Evolutionary conservation across 2,888 invertebrate genomes (phyloP).

Genomic region (Drosophila lacicola): DNA sequence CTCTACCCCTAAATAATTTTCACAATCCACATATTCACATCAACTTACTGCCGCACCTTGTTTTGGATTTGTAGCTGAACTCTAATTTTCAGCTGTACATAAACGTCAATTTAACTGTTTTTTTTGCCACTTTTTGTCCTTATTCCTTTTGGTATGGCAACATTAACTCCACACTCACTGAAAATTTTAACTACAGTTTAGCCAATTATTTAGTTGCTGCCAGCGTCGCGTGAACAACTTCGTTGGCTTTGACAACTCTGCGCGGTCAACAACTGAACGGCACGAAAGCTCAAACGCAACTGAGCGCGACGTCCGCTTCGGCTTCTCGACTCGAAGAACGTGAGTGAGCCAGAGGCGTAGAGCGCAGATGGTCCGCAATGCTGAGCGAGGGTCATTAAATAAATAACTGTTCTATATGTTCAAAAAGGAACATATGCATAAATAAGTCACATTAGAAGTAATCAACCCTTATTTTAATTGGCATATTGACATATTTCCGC

Average conservation of each 20-base stretch:
- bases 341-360: constrained; percentile 35
- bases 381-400: constrained; percentile 8
- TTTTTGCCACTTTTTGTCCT: background rate
- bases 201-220: constrained; percentile 68
- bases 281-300: constrained; percentile 70
- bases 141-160: constrained; percentile 11
- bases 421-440: background rate
- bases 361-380: background rate
- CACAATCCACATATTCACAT: constrained; percentile 14
- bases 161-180: constrained; percentile 14
- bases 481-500: background rate
- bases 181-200: constrained; percentile 54
- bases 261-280: constrained; percentile 60
- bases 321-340: constrained; percentile 9
- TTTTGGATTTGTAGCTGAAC: constrained; percentile 28
- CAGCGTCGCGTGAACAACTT: constrained; percentile 42
- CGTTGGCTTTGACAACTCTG: constrained; percentile 17
- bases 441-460: background rate
- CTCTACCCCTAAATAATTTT: constrained; percentile 42
- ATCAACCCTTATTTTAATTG: background rate
- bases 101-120: constrained; percentile 24
- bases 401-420: constrained; percentile 5
- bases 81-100: background rate
- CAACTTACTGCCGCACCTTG: constrained; percentile 60
- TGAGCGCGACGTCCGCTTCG: constrained; percentile 43